These are phyloP conservation scores for Psephotus haematonotus DNA, from an alignment of 2,113 vertebrate species.

Conservation along the genomic window DNA sequence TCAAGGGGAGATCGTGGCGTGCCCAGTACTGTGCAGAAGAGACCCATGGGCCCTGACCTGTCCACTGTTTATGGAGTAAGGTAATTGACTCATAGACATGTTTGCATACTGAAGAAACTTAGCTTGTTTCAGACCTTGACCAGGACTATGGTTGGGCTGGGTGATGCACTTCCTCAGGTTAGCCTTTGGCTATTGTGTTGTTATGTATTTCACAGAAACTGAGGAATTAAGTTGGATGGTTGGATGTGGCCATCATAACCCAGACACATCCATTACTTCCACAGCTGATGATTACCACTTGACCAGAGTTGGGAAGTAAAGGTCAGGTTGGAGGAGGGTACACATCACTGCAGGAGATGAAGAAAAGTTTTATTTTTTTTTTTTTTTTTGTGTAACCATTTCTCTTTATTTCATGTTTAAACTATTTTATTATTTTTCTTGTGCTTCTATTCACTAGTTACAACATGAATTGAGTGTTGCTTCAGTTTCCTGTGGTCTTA, in stretches of 20 bases:
- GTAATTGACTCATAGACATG: background rate
- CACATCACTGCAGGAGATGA: background rate
- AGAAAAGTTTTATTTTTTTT: background rate
- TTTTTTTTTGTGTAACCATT: background rate
- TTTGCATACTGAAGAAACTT: background rate
- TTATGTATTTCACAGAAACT: background rate
- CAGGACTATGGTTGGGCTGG: background rate
- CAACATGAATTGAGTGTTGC: background rate
- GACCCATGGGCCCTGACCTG: background rate
- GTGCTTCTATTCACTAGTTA: background rate
- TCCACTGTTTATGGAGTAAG: background rate
- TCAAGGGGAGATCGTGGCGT: background rate
- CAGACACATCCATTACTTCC: background rate
- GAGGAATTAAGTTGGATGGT: background rate
- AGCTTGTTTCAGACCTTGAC: background rate
- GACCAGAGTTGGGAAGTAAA: background rate
- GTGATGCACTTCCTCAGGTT: background rate
- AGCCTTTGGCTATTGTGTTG: background rate
- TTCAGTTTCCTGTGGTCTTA: background rate
- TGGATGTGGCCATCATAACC: background rate
- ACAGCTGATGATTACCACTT: background rate
- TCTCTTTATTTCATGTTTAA: background rate
- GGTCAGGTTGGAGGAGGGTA: background rate
- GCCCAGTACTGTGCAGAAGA: background rate
- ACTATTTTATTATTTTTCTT: background rate